Base-by-base conservation (phyloP, 2,888 invertebrate genomes). In the Xiphydria camelus region DNA sequence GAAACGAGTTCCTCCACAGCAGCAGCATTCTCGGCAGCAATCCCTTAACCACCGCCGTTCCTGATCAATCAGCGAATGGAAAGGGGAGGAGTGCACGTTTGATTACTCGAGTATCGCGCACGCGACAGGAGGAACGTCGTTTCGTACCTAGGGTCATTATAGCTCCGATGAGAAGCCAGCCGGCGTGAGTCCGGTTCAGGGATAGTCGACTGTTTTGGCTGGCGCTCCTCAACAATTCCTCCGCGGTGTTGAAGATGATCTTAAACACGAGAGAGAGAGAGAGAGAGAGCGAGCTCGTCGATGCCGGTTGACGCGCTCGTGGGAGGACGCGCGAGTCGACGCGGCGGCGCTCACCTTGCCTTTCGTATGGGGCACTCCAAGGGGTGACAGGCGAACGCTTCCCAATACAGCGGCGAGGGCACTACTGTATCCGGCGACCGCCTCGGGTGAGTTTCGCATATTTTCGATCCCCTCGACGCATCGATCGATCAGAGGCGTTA, bases 1-100 rank as follows among this genome's bases (percentile, higher is more conserved):
- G 98, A 76, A 99, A 99, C 18, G 96, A 96, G 75, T 97, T 97
- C 58, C 95, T 86, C 99, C 98, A 99, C 2, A 99, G 78, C 9
- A 97, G 78, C 58, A 97, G 74, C 91, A 99, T 94, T 47, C 97
- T 82, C 0, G 96, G 96, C 38, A 99, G 77, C 35, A 98, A 79
- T 1, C 94, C 93, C 60, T 92, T 87, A 0, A 97, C 94, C 2
- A 96, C 96, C 0, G 95, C 88, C 1, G 93, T 87, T 33, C 95
- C 91, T 88, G 42, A n/a, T n/a, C n/a, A n/a, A n/a, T n/a, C n/a
- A n/a, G n/a, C n/a, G n/a, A n/a, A n/a, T n/a, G n/a, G n/a, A n/a
- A n/a, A n/a, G n/a, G n/a, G n/a, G n/a, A n/a, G n/a, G n/a, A n/a
- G n/a, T n/a, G n/a, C n/a, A n/a, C n/a, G n/a, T n/a, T n/a, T n/a